Evolutionary conservation across 2,113 vertebrate species (phyloP).

Genomic region (Arizona elegans): DNA sequence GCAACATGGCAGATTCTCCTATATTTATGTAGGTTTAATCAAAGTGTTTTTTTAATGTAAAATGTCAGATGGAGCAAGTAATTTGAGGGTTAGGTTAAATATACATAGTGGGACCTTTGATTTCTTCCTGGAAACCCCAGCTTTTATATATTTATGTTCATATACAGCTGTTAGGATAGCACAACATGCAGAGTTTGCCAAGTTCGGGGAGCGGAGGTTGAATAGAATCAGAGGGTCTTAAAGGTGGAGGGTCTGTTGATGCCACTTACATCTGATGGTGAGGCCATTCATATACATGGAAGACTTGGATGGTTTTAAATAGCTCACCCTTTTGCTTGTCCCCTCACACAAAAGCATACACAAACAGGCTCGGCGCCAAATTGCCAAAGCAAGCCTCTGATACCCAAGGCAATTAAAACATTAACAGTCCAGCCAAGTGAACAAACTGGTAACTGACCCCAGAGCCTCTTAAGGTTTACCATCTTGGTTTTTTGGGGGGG

Average conservation of each 20-base stretch:
- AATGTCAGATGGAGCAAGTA: background rate
- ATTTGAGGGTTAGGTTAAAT: background rate
- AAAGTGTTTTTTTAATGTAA: background rate
- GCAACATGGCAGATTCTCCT: background rate
- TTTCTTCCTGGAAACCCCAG: background rate
- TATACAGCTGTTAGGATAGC: background rate
- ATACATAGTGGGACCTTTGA: background rate
- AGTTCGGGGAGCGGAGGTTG: background rate
- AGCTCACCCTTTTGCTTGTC: background rate
- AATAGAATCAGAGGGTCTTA: background rate
- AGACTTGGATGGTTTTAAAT: background rate
- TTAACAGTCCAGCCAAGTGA: constrained; percentile 70
- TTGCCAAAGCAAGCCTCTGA: constrained; percentile 51
- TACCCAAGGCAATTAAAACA: constrained; percentile 67
- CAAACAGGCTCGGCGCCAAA: background rate
- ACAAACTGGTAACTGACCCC: constrained; percentile 73
- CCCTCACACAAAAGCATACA: background rate
- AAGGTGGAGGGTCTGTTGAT: background rate
- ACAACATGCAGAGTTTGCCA: background rate
- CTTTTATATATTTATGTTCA: background rate
- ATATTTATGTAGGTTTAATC: background rate
- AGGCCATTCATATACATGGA: background rate
- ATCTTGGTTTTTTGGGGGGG: constrained; percentile 60
- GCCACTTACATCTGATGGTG: background rate
- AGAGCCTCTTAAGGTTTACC: constrained; percentile 70